phyloP scores from a whole-genome alignment of 2,797 vertebrate species.

The Rachycentron canadum region DNA sequence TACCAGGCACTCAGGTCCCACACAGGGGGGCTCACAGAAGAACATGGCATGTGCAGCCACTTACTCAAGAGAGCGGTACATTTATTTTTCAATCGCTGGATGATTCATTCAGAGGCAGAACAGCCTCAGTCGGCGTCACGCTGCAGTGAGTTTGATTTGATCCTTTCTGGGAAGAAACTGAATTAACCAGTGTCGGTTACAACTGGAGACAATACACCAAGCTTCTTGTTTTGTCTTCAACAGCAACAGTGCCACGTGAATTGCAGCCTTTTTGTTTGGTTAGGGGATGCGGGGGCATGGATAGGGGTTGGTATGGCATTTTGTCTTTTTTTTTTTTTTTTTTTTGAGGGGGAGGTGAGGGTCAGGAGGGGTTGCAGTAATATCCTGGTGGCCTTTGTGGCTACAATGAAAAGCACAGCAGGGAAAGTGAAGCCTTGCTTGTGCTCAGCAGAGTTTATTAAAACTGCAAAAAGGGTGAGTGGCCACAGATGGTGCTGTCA shows the following conservation, averaged over 20 bases:
- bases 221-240: constrained; percentile 19
- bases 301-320: constrained; percentile 8
- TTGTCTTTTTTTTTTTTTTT: neutral
- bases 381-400: constrained; percentile 69
- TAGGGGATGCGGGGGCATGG: constrained; percentile 21
- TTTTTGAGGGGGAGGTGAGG: constrained; percentile 6
- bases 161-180: constrained; percentile 22
- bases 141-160: constrained; percentile 9
- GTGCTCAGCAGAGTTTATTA: constrained; percentile 80
- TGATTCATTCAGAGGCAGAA: constrained; percentile 33
- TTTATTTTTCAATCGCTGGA: constrained; percentile 1
- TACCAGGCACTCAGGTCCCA: constrained; percentile 19
- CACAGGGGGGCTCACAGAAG: constrained; percentile 14
- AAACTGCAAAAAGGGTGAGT: constrained; percentile 77
- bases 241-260: constrained; percentile 44
- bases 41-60: constrained; percentile 8
- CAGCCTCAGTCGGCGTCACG: neutral
- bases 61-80: neutral
- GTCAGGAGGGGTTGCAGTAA: constrained; percentile 28
- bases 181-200: constrained; percentile 45
- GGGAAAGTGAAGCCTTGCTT: constrained; percentile 63
- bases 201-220: constrained; percentile 39
- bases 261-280: constrained; percentile 58
- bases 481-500: constrained; percentile 83
- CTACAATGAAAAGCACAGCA: constrained; percentile 77